These are phyloP conservation scores for Macaca nemestrina DNA, from an alignment of 2,113 vertebrate genomes.

Conservation along the genomic window DNA sequence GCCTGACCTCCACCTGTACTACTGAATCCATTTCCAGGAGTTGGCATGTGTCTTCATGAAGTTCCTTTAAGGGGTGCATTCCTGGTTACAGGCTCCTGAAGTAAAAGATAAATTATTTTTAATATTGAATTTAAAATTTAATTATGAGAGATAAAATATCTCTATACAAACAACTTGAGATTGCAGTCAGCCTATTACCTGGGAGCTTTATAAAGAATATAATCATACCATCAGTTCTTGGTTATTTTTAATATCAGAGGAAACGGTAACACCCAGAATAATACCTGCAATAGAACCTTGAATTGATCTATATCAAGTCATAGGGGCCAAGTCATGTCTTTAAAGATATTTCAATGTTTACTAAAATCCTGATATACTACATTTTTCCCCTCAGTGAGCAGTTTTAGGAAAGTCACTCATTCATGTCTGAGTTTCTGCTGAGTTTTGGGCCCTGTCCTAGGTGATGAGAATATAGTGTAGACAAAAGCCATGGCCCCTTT, in stretches of 20 bases:
- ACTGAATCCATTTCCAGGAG: not conserved
- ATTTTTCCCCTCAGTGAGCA: not conserved
- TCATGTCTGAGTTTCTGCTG: not conserved
- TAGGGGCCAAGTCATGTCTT: not conserved
- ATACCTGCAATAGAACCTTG: not conserved
- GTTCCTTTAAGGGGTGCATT: not conserved
- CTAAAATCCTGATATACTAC: not conserved
- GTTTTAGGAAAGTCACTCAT: not conserved
- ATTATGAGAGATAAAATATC: not conserved
- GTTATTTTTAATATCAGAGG: slow-evolving; percentile 14
- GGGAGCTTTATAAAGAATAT: not conserved
- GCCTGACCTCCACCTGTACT: not conserved
- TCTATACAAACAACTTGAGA: not conserved
- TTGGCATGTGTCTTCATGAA: not conserved
- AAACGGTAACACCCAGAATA: not conserved
- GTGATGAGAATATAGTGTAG: not conserved
- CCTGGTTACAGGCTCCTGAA: not conserved
- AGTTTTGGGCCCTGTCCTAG: not conserved
- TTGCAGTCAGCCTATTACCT: not conserved
- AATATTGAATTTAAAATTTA: slow-evolving; percentile 25
- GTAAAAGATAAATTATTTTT: not conserved
- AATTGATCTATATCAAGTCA: not conserved
- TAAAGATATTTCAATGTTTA: not conserved
- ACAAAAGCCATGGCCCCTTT: not conserved
- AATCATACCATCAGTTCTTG: not conserved